Percentiles rank a stretch among this genome's conserved stretches.
These are phyloP conservation scores for Dasyprocta punctata DNA, from an alignment of 2,113 vertebrate genomes.

Conservation along the genomic window DNA sequence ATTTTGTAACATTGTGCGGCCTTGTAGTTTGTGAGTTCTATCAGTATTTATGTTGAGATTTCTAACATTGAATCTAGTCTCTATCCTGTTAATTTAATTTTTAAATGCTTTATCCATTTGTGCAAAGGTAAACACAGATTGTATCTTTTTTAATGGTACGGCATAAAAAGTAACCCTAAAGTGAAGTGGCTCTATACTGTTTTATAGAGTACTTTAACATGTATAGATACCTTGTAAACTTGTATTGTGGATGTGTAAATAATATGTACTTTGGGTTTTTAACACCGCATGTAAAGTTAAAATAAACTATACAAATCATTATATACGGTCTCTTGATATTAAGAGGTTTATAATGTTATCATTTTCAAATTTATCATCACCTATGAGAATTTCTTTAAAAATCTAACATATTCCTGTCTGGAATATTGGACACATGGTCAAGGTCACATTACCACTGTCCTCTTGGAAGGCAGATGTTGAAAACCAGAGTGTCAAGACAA, in stretches of 20 bases:
- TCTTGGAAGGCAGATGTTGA: not conserved
- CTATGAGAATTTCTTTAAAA: constrained; percentile 12
- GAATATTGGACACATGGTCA: not conserved
- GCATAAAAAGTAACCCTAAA: constrained; percentile 93
- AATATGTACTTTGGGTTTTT: constrained; percentile 98
- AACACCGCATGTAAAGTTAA: constrained; percentile 99
- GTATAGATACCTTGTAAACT: constrained; percentile 99
- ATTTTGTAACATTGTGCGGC: constrained; percentile 94
- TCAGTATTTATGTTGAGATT: constrained; percentile 92
- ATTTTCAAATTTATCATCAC: not conserved
- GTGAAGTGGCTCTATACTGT: constrained; percentile 93
- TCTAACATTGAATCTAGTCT: constrained; percentile 94
- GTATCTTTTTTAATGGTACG: constrained; percentile 95
- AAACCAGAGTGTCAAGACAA: not conserved
- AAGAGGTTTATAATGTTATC: constrained; percentile 2
- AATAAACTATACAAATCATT: constrained; percentile 97
- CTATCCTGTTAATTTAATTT: constrained; percentile 94
- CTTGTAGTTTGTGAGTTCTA: constrained; percentile 96
- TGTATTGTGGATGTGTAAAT: constrained; percentile 99
- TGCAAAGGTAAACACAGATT: constrained; percentile 94
- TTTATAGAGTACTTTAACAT: constrained; percentile 97
- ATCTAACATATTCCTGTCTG: not conserved
- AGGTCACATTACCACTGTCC: not conserved
- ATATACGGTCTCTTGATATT: constrained; percentile 46
- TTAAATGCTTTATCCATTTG: constrained; percentile 92